Percentiles rank a stretch among this genome's conserved stretches.
Conservation (phyloP, 2,113 vertebrate genomes). For the Cercopithecus mona region DNA sequence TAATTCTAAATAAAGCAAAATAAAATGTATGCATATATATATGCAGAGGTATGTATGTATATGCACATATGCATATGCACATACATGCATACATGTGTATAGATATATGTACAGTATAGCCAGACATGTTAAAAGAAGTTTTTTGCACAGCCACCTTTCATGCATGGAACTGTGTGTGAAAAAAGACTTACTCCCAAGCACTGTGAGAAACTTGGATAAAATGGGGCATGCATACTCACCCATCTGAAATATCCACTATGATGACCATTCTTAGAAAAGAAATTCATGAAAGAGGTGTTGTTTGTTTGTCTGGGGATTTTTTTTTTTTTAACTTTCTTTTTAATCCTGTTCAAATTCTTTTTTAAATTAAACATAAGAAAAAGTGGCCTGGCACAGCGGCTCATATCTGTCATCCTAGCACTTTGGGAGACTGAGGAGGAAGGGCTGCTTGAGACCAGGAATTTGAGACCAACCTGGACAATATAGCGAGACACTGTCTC, state of each 20-base stretch:
- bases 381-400: too few species aligned
- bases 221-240: not conserved
- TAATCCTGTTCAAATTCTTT: not conserved
- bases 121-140: not conserved
- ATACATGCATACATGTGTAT: too few species aligned
- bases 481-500: too few species aligned
- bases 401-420: too few species aligned
- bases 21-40: not conserved
- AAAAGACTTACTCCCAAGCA: too few species aligned
- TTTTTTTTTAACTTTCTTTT: not conserved
- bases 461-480: too few species aligned
- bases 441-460: too few species aligned
- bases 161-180: not conserved
- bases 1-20: not conserved
- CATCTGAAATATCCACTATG: not conserved
- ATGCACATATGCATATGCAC: rapidly evolving
- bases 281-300: not conserved
- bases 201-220: not conserved
- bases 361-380: not conserved
- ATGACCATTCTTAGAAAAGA: not conserved
- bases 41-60: not conserved
- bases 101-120: not conserved
- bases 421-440: too few species aligned
- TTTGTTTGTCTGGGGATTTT: not conserved
- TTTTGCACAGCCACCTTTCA: not conserved